phyloP scores from a whole-genome alignment of 2,113 vertebrate genomes.

The Glaucidium brasilianum region DNA sequence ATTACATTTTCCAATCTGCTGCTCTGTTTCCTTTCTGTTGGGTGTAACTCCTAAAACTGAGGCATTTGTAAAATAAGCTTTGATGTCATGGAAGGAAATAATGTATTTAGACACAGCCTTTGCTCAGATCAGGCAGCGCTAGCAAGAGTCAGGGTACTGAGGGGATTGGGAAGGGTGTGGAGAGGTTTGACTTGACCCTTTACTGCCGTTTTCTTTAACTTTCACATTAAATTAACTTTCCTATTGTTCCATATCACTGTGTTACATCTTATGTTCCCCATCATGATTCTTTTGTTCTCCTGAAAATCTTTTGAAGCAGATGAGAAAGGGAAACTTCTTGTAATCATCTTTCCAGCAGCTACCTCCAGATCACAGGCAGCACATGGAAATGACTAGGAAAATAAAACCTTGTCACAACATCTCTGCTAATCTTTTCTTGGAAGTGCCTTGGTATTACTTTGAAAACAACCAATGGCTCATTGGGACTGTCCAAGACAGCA shows the following conservation, averaged over 20 bases:
- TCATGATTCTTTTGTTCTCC: neutral
- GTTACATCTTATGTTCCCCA: neutral
- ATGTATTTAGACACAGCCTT: neutral
- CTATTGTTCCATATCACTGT: neutral
- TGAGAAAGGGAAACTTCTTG: neutral
- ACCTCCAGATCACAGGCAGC: neutral
- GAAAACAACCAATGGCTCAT: neutral
- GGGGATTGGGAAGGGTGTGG: slow-evolving; percentile 47
- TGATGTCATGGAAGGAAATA: slow-evolving; percentile 49
- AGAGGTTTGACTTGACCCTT: neutral
- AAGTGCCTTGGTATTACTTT: neutral
- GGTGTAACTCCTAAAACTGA: neutral
- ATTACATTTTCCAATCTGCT: neutral
- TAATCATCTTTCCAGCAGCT: slow-evolving; percentile 6
- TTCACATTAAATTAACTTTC: neutral
- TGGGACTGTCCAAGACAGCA: neutral
- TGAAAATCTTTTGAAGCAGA: slow-evolving; percentile 27
- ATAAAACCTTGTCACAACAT: neutral
- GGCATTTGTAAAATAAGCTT: neutral
- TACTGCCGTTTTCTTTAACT: neutral
- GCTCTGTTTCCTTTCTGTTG: neutral
- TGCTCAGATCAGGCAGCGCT: neutral
- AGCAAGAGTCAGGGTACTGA: neutral
- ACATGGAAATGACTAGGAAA: neutral
- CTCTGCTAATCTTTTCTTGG: neutral